Evolutionary conservation across 2,888 invertebrate genomes (phyloP), one percentile per base, ranked within the genome.

Genomic region (Branchellion lobata): DNA sequence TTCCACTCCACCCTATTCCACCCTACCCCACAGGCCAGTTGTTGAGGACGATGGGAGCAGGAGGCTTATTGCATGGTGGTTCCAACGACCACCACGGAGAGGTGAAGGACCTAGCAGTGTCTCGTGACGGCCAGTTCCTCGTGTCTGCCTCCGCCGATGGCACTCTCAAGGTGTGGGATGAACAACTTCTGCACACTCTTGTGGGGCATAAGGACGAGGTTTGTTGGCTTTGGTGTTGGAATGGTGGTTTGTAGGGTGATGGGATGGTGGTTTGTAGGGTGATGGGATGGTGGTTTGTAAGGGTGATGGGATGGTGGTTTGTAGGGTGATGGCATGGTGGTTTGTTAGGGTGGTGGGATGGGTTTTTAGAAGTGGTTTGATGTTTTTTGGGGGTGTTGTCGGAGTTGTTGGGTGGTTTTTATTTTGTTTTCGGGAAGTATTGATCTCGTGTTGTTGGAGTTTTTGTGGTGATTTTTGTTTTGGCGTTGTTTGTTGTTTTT

Each of bases 81-180:
- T 14, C 3, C 61, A 57, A n/a, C 53, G 87, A 87, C n/a, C 88
- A 88, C 82, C 81, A 83, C 40, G 83, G 84, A 11, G 87, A 86
- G 82, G 85, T 88, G 27, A 87, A 86, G 82, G 85, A 86, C 2
- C 83, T 88, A 21, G 83, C 84, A 0, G 81, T 86, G 69, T 87
- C 87, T 14, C 83, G 85, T 33, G 87, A 88, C 81, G 85, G 85
- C 72, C 83, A 83, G 78, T 85, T 84, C 80, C 82, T 88, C 78
- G 87, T 87, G 69, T 87, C 87, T 1, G 86, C 85, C 0, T 86
- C 87, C 0, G 85, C 86, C 21, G 88, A 88, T 81, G 84, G 85
- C 24, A 86, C 86, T 1, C 82, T 87, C 65, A 87, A 87, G 81
- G 84, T 86, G 3, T 88, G 87, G 87, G 86, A 86, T 80, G 88